Evolutionary conservation across 2,888 invertebrate species (phyloP), one percentile per base, ranked within the genome.

Genomic region (Iselma pallidipennis): DNA sequence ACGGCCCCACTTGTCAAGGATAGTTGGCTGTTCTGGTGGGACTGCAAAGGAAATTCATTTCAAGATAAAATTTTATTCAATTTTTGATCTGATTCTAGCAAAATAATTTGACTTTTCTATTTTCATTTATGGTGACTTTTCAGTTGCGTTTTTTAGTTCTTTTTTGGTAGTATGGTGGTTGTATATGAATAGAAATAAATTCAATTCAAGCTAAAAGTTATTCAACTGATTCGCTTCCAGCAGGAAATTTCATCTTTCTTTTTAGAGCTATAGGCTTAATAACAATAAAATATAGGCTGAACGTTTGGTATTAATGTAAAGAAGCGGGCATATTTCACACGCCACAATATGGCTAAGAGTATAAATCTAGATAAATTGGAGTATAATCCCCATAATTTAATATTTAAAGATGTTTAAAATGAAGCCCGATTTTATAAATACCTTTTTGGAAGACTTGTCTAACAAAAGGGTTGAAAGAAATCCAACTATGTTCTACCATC

Each of bases 21-120:
- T 92, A 70, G 91, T 89, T 48, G 94, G 93, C 78, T 90, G 90
- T 79, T 94, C 93, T 6, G 95, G 95, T 68, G 94, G 93, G 76
- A 95, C 95, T 95, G 87, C 4, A 84, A 85, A 76, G 2, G 10
- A 29, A n/a, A 29, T 29, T 7, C 10, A 29, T 6, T 29, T 29
- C 7, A 6, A 4, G 6, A 4, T 10, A 10, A 29, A 6, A 29
- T n/a, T 5, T 37, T 14, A 4, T 1, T 14, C 1, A 16, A n/a
- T n/a, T n/a, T n/a, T n/a, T n/a, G n/a, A n/a, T n/a, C n/a, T n/a
- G n/a, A n/a, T n/a, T n/a, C n/a, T n/a, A n/a, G n/a, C 2, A 14
- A 16, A 21, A 45, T n/a, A 21, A 45, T 45, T 45, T 10, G 10
- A 37, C 16, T 16, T 16, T n/a, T n/a, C n/a, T 16, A 16, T 37